Evolutionary conservation across 1,140 invertebrate species (phyloP).

Genomic region (Drosophila kepulauana): DNA sequence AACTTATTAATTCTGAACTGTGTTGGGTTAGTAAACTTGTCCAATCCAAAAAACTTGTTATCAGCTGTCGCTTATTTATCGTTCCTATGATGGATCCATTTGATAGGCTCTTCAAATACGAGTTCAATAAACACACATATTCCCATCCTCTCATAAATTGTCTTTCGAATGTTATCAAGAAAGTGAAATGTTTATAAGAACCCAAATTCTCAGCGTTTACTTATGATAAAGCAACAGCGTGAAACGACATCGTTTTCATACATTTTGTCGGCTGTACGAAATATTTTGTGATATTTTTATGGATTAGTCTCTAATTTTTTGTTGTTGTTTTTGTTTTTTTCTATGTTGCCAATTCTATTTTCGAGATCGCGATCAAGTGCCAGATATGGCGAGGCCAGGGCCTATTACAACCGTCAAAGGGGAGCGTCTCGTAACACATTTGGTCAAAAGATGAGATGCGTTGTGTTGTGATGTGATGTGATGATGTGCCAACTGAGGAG

Average conservation of each 20-base stretch:
- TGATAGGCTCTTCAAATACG: conserved; percentile 16
- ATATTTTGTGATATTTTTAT: not conserved
- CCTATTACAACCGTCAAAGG: conserved; percentile 28
- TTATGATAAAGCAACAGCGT: not conserved
- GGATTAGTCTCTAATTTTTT: not conserved
- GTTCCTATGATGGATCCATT: conserved; percentile 17
- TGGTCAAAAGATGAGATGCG: conserved; percentile 46
- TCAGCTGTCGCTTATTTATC: conserved; percentile 30
- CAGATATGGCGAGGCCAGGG: conserved; percentile 51
- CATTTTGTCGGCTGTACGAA: conserved; percentile 27
- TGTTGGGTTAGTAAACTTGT: not conserved
- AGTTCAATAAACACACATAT: conserved; percentile 49
- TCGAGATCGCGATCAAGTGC: conserved; percentile 38
- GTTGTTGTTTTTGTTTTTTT: not conserved
- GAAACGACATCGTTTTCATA: not conserved
- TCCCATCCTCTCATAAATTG: conserved; percentile 4
- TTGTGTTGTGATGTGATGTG: conserved; percentile 20
- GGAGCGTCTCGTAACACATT: conserved; percentile 38
- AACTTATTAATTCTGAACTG: not conserved
- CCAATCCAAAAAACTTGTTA: not conserved
- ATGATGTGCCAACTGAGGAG: conserved; percentile 17
- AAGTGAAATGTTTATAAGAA: conserved; percentile 9
- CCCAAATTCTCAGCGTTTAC: no score
- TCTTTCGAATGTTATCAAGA: conserved; percentile 22
- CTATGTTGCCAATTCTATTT: conserved; percentile 51